Percentiles rank a stretch among this genome's conserved stretches.
These are phyloP conservation scores for Scomber japonicus DNA, from an alignment of 2,113 vertebrate genomes.

Conservation along the genomic window DNA sequence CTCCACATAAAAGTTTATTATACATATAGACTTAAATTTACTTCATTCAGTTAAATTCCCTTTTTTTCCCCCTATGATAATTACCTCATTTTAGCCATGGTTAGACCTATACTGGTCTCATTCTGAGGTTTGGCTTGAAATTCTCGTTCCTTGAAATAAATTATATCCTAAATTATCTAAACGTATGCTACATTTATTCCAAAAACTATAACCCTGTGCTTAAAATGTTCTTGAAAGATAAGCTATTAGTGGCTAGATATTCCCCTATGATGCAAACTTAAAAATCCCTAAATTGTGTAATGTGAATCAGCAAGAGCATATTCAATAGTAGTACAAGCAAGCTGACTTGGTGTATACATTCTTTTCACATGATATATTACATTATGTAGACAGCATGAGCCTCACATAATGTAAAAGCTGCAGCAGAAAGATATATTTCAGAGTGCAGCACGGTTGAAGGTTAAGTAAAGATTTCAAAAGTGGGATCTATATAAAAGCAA, in stretches of 20 bases:
- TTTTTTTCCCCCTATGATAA: too few species aligned
- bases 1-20: constrained; percentile 10
- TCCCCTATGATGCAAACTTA: constrained; percentile 8
- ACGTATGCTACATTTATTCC: constrained; percentile 3
- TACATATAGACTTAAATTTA: background rate
- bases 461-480: constrained; percentile 17
- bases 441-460: background rate
- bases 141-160: background rate
- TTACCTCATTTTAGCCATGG: background rate
- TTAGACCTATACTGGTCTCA: background rate
- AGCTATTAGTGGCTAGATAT: constrained; percentile 1
- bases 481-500: background rate
- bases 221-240: background rate
- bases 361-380: constrained; percentile 24
- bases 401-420: background rate
- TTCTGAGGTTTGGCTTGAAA: background rate
- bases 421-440: background rate
- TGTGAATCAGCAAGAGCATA: constrained; percentile 3
- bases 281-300: constrained; percentile 51
- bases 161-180: background rate
- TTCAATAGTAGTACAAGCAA: background rate
- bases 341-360: constrained; percentile 6
- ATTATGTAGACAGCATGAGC: background rate
- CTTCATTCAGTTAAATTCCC: too few species aligned
- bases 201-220: background rate